phyloP scores from a whole-genome alignment of 2,797 vertebrate species.

The Clangula hyemalis region DNA sequence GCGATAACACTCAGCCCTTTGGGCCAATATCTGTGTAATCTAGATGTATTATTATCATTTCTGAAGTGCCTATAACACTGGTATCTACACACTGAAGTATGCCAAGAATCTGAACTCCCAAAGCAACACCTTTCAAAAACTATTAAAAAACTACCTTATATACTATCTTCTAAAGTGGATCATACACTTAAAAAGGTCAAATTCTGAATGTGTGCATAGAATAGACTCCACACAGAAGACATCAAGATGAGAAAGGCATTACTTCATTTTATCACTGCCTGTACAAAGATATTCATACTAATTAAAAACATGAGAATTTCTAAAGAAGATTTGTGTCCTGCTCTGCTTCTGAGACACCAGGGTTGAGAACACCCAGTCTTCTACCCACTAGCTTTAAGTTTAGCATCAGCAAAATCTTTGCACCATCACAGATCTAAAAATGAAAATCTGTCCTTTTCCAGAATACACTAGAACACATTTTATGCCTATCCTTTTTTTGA shows the following conservation, averaged over 20 bases:
- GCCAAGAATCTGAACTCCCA: conserved; percentile 18
- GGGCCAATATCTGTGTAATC: conserved; percentile 25
- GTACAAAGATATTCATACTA: not conserved
- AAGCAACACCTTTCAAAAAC: conserved; percentile 11
- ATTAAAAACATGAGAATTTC: conserved; percentile 21
- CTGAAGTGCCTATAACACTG: not conserved
- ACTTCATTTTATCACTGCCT: not conserved
- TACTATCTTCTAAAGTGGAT: not conserved
- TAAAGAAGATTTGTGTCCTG: not conserved
- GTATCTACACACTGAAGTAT: not conserved
- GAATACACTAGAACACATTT: not conserved
- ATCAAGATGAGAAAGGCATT: not conserved
- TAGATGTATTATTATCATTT: conserved; percentile 46
- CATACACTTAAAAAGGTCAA: not conserved
- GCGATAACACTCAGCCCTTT: conserved; percentile 13
- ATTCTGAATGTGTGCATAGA: not conserved
- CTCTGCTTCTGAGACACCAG: conserved; percentile 34
- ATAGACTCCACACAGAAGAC: not conserved
- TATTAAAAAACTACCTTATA: not conserved
- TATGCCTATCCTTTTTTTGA: not conserved
- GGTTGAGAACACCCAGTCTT: conserved; percentile 10
- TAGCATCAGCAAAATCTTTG: conserved; percentile 16
- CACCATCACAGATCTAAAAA: not conserved
- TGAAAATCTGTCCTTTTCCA: not conserved
- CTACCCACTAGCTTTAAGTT: conserved; percentile 30